These are phyloP conservation scores for Podilymbus podiceps DNA, from an alignment of 2,113 vertebrate species.

Conservation along the genomic window DNA sequence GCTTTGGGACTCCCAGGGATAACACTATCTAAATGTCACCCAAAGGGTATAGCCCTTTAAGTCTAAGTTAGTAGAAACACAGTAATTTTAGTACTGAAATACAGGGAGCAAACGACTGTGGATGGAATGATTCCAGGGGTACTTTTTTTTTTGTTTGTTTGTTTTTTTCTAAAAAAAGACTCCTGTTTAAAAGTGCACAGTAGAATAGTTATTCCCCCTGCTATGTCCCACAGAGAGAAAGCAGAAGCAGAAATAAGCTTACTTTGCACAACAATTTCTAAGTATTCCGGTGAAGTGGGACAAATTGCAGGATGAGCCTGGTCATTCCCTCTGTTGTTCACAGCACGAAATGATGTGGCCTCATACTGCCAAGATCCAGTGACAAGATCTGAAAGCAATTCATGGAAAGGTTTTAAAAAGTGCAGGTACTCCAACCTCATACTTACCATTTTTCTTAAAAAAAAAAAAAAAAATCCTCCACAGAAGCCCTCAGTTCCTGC, in stretches of 20 bases:
- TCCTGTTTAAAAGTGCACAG: neutral
- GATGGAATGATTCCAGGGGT: neutral
- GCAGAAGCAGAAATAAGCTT: constrained; percentile 3
- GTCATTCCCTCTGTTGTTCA: constrained; percentile 15
- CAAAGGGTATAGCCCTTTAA: neutral
- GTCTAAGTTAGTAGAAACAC: neutral
- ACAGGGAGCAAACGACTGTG: neutral
- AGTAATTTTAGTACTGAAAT: neutral
- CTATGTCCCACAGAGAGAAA: neutral
- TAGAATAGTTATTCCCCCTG: neutral
- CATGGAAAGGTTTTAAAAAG: neutral
- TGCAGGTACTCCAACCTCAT: neutral
- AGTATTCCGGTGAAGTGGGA: constrained; percentile 5
- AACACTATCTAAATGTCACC: neutral
- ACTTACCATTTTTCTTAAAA: neutral
- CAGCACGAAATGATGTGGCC: constrained; percentile 10
- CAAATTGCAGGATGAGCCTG: neutral
- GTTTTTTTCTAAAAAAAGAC: neutral
- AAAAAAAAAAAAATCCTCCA: neutral
- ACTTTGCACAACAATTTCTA: neutral
- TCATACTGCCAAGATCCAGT: constrained; percentile 9
- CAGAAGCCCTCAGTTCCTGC: neutral
- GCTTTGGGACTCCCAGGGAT: neutral
- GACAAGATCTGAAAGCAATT: neutral
- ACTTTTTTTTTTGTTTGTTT: too few species aligned